A percentile compares a stretch with the other conserved stretches of the same genome.
These are phyloP conservation scores for Elmis aenea DNA, from an alignment of 2,888 invertebrate species.

Conservation along the genomic window DNA sequence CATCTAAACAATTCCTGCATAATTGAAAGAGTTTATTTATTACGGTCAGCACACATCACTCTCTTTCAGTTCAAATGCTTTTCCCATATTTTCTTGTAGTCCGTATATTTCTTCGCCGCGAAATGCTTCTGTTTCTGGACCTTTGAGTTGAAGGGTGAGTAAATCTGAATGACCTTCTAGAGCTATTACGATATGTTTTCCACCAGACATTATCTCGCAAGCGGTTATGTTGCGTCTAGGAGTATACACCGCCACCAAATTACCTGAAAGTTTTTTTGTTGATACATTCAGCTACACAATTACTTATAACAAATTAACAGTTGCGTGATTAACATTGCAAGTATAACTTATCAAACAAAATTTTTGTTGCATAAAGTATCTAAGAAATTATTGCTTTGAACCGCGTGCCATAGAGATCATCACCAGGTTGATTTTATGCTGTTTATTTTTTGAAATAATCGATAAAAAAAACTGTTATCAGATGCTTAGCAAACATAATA, in stretches of 20 bases:
- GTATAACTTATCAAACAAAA: no score
- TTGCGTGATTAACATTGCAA: no score
- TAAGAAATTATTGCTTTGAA: no score
- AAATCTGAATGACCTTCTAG: slow-evolving; percentile 62
- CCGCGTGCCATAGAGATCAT: no score
- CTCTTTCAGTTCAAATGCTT: slow-evolving; percentile 55
- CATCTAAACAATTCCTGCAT: slow-evolving; percentile 12
- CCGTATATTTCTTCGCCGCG: slow-evolving; percentile 46
- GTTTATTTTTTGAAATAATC: no score
- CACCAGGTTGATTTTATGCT: no score
- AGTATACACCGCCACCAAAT: slow-evolving; percentile 72
- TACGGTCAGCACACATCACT: slow-evolving; percentile 39
- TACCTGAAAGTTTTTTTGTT: no score
- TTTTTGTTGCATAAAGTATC: no score
- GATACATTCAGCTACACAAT: slow-evolving; percentile 9
- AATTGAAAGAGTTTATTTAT: slow-evolving; percentile 16
- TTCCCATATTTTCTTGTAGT: slow-evolving; percentile 54
- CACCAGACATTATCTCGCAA: slow-evolving; percentile 72
- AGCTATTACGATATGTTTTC: slow-evolving; percentile 64
- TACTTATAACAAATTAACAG: no score
- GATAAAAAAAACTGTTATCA: no score
- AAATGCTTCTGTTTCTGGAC: slow-evolving; percentile 34
- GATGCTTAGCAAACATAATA: no score
- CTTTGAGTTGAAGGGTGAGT: slow-evolving; percentile 58
- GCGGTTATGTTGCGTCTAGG: slow-evolving; percentile 69